Evolutionary conservation across 2,888 invertebrate genomes (phyloP), one percentile per base, ranked within the genome.

Genomic region (Adelphocoris suturalis): DNA sequence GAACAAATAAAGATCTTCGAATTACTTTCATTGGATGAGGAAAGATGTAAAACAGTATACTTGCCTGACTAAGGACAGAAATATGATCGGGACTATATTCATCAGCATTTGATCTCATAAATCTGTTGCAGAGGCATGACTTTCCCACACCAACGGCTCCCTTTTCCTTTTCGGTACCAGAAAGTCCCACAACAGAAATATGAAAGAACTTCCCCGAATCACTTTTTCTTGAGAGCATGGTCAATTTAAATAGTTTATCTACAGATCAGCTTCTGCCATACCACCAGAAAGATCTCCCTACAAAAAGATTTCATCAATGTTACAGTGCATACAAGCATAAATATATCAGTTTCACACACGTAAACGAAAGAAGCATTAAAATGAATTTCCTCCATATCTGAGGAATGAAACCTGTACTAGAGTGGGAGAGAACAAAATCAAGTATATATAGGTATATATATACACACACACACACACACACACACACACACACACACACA

Each of bases 1-100:
- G 7, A 37, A 37, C 37, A n/a, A 37, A 7, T 37, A 37, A 37
- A 4, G 37, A 37, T 37, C 37, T 4, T 2, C 7, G 37, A 37
- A 7, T 37, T 37, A 37, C 7, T 4, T 37, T 37, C 3, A 37
- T 37, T 2, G 2, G 37, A 37, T 37, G 37, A 37, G 37, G 37
- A 37, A 37, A 4, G 37, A 37, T 37, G 37, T 2, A 37, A 37
- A 37, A 37, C 37, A 7, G 37, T 52, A 27, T 68, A 68, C 68
- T 61, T 94, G 97, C 97, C 96, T 99, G 99, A 93, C 99, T 99
- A 92, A 99, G 95, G 91, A 99, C 98, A 91, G 99, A 99, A 94
- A 99, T 99, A 94, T 99, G 99, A 94, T 99, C 99, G 86, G 97
- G 97, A 93, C 97, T 97, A 94, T 99, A 99, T 93, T 99, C 98